Evolutionary conservation across 2,113 vertebrate genomes (phyloP).

Genomic region (Eulacestoma nigropectus): DNA sequence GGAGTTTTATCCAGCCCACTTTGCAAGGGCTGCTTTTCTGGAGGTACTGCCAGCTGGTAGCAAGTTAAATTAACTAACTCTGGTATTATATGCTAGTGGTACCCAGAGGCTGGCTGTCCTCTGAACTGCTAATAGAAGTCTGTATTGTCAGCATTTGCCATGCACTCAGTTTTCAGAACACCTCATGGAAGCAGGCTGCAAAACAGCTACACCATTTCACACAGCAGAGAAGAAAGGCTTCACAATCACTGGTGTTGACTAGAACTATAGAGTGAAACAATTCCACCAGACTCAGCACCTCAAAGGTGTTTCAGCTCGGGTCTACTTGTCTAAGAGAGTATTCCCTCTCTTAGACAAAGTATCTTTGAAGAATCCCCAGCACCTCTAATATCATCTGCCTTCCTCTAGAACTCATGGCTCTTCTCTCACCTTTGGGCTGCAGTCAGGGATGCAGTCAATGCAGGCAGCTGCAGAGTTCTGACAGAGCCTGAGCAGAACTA

Average conservation of each 20-base stretch:
- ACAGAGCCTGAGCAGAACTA: background rate
- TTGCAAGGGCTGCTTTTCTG: background rate
- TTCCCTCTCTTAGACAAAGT: background rate
- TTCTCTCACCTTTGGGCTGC: background rate
- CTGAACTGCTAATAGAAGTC: background rate
- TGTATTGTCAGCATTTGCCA: background rate
- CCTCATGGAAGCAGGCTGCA: background rate
- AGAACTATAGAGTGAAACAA: background rate
- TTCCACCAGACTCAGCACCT: background rate
- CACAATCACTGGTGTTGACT: background rate
- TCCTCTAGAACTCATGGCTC: background rate
- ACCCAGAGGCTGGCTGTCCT: background rate
- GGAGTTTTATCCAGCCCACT: background rate
- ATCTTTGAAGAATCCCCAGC: background rate
- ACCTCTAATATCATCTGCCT: background rate
- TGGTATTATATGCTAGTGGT: background rate
- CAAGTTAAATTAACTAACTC: background rate
- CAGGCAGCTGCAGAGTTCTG: background rate
- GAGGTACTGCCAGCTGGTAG: background rate
- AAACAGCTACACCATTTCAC: background rate
- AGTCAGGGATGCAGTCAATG: background rate
- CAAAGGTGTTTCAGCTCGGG: background rate
- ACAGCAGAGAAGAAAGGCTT: background rate
- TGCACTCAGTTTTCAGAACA: background rate
- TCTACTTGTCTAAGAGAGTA: background rate